A percentile compares a stretch with the other conserved stretches of the same genome.
These are phyloP conservation scores for Syngnathus typhle DNA, from an alignment of 2,113 vertebrate species.

Conservation along the genomic window DNA sequence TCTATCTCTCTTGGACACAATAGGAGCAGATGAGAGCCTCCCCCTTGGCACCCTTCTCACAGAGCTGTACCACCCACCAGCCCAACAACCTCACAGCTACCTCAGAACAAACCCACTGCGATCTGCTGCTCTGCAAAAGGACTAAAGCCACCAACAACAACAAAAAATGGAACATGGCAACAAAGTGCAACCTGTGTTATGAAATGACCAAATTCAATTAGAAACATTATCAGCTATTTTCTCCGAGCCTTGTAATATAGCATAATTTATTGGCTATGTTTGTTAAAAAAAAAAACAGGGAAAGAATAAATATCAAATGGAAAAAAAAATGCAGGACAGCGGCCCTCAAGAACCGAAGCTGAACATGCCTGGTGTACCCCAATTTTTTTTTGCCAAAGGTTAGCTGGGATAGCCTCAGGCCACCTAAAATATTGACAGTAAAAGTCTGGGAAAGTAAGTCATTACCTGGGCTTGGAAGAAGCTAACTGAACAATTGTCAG, in stretches of 20 bases:
- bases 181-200: neutral
- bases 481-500: constrained; percentile 45
- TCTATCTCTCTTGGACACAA: constrained; percentile 73
- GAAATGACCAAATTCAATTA: neutral
- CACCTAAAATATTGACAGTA: too few relatives aligned
- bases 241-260: neutral
- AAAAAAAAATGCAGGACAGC: too few relatives aligned
- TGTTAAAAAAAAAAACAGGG: neutral
- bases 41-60: constrained; percentile 20
- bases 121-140: constrained; percentile 29
- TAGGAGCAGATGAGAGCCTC: constrained; percentile 44
- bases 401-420: neutral
- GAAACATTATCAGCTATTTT: neutral
- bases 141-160: constrained; percentile 2
- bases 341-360: too few relatives aligned
- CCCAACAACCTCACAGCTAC: constrained; percentile 38
- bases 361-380: too few relatives aligned
- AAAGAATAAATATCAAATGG: too few relatives aligned
- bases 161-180: neutral
- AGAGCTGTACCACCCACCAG: constrained; percentile 15
- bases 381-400: neutral
- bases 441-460: too few relatives aligned
- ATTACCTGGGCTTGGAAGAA: constrained; percentile 39
- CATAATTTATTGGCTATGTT: too few relatives aligned
- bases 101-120: constrained; percentile 30